Evolutionary conservation across 2,888 invertebrate genomes (phyloP), one percentile per base, ranked within the genome.

Genomic region (Hipparchia semele): DNA sequence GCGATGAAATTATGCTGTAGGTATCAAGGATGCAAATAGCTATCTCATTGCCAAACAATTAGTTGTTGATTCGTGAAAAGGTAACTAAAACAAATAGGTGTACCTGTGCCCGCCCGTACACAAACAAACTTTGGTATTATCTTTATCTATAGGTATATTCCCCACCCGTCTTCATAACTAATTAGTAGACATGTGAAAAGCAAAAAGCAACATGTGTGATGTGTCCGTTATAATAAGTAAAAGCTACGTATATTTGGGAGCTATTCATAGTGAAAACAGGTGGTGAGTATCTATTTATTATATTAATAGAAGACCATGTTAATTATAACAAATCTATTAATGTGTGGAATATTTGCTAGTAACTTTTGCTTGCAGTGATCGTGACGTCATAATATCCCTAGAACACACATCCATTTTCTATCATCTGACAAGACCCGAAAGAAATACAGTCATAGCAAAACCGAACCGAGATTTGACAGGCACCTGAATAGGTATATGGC

Each of bases 251-350:
- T 23, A 68, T 58, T 59, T 46, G 58, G 23, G 13, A 23, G 49
- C 68, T 68, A 68, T 56, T 68, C 59, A 46, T 68, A 68, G 49
- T 49, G 59, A 7, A 33, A 68, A 23, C 68, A 59, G 68, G 58
- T 68, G 59, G 49, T 12, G 67, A 33, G 12, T 54, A 66, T 54
- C 13, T 58, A 67, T 67, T 67, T 46, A 46, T 59, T 59, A 23
- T 59, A 68, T 58, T 56, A 45, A 68, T 56, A 61, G 61, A 53
- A 69, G 23, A 53, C 68, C 49, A 68, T 68, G 13, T 56, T 67
- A 58, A 67, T 68, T 58, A 68, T 58, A 33, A 46, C 59, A 6
- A 49, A 59, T 56, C 23, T 59, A 59, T 68, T 49, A 66, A 39
- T 56, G 46, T 46, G 66, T n/a, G 10, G 33, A 66, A 39, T 10